These are phyloP conservation scores for Megaustenia siamemsis DNA, from an alignment of 2,888 invertebrate species.

Conservation along the genomic window DNA sequence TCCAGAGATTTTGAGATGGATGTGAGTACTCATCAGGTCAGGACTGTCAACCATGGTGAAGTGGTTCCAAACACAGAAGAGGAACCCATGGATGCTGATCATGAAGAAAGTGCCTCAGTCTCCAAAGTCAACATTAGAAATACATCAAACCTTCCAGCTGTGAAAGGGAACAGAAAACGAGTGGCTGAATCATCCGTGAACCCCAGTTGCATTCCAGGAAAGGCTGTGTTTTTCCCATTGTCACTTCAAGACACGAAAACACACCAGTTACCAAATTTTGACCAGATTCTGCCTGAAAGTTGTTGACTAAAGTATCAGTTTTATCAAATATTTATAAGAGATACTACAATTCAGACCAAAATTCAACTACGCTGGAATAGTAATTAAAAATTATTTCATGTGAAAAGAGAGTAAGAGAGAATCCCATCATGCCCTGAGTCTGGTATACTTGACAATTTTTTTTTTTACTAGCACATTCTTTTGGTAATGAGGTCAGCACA, in stretches of 20 bases:
- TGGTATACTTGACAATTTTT: too few relatives aligned
- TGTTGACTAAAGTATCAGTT: background rate
- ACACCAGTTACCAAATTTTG: conserved; percentile 37
- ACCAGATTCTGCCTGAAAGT: conserved; percentile 32
- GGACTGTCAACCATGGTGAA: background rate
- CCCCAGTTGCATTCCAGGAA: conserved; percentile 27
- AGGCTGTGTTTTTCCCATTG: conserved; percentile 1
- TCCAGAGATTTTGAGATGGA: conserved; percentile 1
- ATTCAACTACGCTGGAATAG: too few relatives aligned
- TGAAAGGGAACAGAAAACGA: conserved; percentile 27
- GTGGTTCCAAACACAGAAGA: background rate
- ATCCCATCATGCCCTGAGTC: background rate
- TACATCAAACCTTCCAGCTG: too few relatives aligned
- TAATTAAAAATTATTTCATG: background rate
- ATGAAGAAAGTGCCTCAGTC: background rate
- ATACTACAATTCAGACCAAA: too few relatives aligned
- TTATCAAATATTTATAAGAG: background rate
- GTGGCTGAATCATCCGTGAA: conserved; percentile 9
- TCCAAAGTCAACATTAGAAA: background rate
- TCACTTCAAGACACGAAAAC: conserved; percentile 4
- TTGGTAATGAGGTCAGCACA: too few relatives aligned
- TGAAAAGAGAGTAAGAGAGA: background rate
- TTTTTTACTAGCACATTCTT: too few relatives aligned
- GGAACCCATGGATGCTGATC: conserved; percentile 43
- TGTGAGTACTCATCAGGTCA: background rate